phyloP scores from a whole-genome alignment of 2,113 vertebrate species.

The Thunnus maccoyii region DNA sequence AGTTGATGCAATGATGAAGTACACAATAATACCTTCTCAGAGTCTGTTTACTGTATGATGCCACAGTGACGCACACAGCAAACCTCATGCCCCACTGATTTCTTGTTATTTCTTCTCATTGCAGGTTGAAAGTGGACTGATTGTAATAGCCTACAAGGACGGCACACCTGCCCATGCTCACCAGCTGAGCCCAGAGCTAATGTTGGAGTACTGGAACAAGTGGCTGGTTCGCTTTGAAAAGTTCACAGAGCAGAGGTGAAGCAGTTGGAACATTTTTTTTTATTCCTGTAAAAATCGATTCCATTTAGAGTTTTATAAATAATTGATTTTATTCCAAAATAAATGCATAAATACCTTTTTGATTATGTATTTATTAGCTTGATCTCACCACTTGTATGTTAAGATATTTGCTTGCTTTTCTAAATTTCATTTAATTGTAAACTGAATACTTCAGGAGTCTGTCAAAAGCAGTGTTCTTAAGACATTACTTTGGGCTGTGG shows the following conservation, averaged over 20 bases:
- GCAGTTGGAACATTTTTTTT: background rate
- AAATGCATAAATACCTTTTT: background rate
- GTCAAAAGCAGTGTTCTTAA: too few species aligned
- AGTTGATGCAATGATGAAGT: too few species aligned
- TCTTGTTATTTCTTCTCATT: slow-evolving; percentile 7
- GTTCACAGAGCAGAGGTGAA: slow-evolving; percentile 83
- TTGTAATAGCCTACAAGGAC: slow-evolving; percentile 95
- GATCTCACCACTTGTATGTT: too few species aligned
- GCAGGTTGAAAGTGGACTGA: slow-evolving; percentile 92
- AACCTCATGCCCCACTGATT: background rate
- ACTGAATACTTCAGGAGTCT: too few species aligned
- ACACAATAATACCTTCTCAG: too few species aligned
- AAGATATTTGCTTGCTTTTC: too few species aligned
- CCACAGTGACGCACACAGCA: background rate
- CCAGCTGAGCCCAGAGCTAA: slow-evolving; percentile 86
- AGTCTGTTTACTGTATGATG: too few species aligned
- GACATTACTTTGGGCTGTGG: background rate
- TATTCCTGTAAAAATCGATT: background rate
- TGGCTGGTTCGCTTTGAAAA: slow-evolving; percentile 93
- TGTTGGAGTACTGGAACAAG: slow-evolving; percentile 90
- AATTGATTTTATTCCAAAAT: background rate
- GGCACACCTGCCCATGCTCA: slow-evolving; percentile 93
- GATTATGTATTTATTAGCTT: too few species aligned
- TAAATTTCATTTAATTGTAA: too few species aligned
- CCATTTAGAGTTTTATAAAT: background rate